Percentiles rank a stretch among this genome's conserved stretches.
Evolutionary conservation across 2,113 vertebrate species (phyloP).

Genomic region (Chrysochloris asiatica): DNA sequence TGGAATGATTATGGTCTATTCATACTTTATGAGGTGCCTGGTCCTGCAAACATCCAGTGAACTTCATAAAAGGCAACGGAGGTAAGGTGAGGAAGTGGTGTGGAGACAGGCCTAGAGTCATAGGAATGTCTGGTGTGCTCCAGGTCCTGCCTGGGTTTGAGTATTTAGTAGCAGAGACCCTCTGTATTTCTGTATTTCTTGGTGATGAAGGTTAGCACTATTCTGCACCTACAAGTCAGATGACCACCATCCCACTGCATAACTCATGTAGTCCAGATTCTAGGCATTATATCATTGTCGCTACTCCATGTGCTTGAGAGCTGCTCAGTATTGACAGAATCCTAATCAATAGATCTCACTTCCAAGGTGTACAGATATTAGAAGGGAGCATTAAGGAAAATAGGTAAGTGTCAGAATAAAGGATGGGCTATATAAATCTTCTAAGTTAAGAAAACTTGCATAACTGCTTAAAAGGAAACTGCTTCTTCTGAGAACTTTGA

Average conservation of each 20-base stretch:
- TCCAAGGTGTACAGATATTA: background rate
- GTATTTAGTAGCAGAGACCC: background rate
- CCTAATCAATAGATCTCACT: background rate
- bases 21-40: background rate
- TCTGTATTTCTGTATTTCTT: background rate
- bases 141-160: background rate
- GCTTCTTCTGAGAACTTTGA: background rate
- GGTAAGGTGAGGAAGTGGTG: background rate
- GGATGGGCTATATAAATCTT: background rate
- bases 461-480: background rate
- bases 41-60: background rate
- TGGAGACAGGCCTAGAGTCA: background rate
- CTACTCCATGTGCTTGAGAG: background rate
- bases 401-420: background rate
- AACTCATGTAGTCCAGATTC: background rate
- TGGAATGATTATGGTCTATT: background rate
- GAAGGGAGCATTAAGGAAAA: background rate
- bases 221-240: background rate
- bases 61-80: background rate
- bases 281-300: background rate
- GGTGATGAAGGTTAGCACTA: background rate
- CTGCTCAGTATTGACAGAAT: background rate
- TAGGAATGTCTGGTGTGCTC: background rate
- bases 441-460: background rate
- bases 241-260: accelerated